Evolutionary conservation across 2,888 invertebrate species (phyloP), one percentile per base, ranked within the genome.

Genomic region (Keiferia lycopersicella): DNA sequence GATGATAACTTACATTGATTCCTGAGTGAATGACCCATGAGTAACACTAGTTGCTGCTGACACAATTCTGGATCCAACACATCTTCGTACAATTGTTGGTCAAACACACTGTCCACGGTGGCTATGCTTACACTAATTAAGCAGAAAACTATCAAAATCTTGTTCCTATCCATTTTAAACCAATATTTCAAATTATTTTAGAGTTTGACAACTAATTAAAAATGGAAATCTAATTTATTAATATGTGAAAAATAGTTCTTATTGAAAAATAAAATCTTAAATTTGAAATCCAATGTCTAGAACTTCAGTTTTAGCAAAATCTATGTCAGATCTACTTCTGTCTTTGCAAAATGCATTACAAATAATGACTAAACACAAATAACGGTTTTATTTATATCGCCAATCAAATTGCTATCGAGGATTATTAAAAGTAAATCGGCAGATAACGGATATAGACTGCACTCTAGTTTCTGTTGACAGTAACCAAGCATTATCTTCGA

Each of bases 1-100:
- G n/a, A n/a, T n/a, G n/a, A n/a, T n/a, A 26, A 81, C 82, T 81
- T 66, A 82, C 83, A 83, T 16, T 26, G 62, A 2, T 72, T 64
- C 14, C 69, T 63, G 20, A 81, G 63, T 0, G 69, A 20, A 61
- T 69, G 53, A 18, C 67, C 73, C 2, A 39, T 20, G 39, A 82
- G 67, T 66, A 68, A 72, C 3, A 62, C 56, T 61, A 84, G 57
- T 64, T 83, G 84, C 1, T 65, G 56, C 10, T 72, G 51, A 69
- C 84, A 85, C 64, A 73, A 62, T 0, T 65, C 71, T 0, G 74
- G 53, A 68, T 85, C 72, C n/a, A 85, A 64, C 6, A 79, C 83
- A 70, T 70, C 74, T 26, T 80, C 69, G 59, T 83, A 82, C 30
- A 84, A 67, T 10, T 79, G 73, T 41, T 75, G 60, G 20, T 85